Evolutionary conservation across 2,113 vertebrate species (phyloP).

Genomic region (Rhabdomys dilectus): DNA sequence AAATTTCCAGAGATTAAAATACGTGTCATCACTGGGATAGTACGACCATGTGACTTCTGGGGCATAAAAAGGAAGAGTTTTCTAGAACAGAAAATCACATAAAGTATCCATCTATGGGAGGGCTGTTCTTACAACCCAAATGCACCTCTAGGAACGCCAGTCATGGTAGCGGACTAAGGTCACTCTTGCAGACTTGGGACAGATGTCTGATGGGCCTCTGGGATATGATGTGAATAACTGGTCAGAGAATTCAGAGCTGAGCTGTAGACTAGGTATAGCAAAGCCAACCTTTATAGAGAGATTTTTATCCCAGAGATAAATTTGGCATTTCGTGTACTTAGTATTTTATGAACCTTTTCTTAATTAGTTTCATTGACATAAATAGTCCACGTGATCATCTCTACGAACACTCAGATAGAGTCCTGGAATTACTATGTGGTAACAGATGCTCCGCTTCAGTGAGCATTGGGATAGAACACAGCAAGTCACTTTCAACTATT

Average conservation of each 20-base stretch:
- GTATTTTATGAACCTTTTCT: constrained; percentile 46
- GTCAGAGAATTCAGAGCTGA: neutral
- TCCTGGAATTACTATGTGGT: constrained; percentile 39
- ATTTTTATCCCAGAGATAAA: neutral
- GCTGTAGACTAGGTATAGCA: neutral
- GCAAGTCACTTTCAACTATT: constrained; percentile 64
- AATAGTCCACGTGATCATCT: constrained; percentile 34
- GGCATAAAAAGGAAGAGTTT: neutral
- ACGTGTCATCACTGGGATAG: neutral
- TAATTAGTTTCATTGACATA: constrained; percentile 41
- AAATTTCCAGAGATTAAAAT: constrained; percentile 18
- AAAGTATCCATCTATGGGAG: neutral
- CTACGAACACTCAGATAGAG: constrained; percentile 26
- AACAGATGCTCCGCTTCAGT: constrained; percentile 33
- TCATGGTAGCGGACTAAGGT: neutral
- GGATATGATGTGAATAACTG: fast-evolving
- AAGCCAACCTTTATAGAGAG: neutral
- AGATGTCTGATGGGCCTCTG: neutral
- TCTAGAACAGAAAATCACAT: neutral
- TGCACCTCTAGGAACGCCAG: neutral
- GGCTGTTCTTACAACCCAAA: neutral
- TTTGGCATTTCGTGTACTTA: neutral
- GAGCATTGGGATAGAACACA: constrained; percentile 25
- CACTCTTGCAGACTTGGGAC: neutral
- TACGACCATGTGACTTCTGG: neutral